phyloP scores from a whole-genome alignment of 1,140 invertebrate genomes.

The Zaprionus tsacasi region DNA sequence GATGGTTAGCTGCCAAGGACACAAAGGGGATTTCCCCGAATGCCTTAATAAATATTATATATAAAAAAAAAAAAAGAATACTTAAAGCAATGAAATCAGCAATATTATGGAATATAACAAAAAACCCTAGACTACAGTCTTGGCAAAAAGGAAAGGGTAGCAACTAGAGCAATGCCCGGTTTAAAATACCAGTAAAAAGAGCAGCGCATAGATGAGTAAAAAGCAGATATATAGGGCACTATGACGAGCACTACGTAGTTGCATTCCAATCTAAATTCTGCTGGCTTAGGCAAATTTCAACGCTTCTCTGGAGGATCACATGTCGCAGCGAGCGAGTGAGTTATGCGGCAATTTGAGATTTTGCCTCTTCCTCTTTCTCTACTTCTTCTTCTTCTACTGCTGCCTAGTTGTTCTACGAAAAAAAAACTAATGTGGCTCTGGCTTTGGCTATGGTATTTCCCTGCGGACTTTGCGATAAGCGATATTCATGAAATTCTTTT shows the following conservation, averaged over 20 bases:
- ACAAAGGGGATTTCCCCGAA: too few species aligned
- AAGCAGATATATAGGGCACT: neutral
- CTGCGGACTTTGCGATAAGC: neutral
- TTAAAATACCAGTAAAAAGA: neutral
- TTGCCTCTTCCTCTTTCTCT: neutral
- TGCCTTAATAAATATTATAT: too few species aligned
- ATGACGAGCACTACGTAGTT: neutral
- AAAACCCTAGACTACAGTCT: too few species aligned
- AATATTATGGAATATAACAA: too few species aligned
- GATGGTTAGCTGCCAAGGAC: too few species aligned
- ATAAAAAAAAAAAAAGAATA: too few species aligned
- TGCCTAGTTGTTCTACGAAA: neutral
- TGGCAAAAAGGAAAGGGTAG: neutral
- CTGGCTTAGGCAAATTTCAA: neutral
- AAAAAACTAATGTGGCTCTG: neutral
- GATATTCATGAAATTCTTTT: neutral
- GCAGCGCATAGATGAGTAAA: neutral
- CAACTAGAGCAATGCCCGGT: too few species aligned
- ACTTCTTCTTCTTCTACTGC: neutral
- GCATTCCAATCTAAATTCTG: neutral
- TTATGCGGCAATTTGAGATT: slow-evolving; percentile 24
- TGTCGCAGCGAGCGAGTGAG: slow-evolving; percentile 9
- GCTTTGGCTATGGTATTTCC: slow-evolving; percentile 28
- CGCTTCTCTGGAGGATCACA: neutral
- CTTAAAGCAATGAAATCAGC: too few species aligned